Evolutionary conservation across 2,888 invertebrate genomes (phyloP), one percentile per base, ranked within the genome.

Genomic region (Cataglyphis livida): DNA sequence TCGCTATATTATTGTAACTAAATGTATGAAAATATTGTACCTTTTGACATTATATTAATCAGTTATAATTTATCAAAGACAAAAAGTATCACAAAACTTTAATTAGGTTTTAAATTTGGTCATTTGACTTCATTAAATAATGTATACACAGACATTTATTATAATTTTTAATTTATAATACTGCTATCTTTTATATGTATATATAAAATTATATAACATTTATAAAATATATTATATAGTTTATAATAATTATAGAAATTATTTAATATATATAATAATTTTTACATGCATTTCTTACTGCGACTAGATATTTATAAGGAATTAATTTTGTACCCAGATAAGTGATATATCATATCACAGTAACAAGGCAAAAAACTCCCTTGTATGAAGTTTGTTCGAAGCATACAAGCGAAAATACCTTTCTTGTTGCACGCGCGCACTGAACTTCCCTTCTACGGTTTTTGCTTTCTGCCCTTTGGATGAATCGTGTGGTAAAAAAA

Each of bases 401-500:
- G 18, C 12, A 32, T 9, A 44, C 12, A 32, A 68, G 21, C 68
- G 21, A 70, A 51, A 28, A 57, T 61, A 62, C n/a, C 21, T 81
- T 78, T 78, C 75, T 81, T 62, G 32, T 28, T 48, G 62, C 65
- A 74, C 82, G 70, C 83, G 73, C 41, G 44, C 32, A 41, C 70
- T 73, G 57, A 70, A 83, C 81, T 48, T 84, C 84, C 83, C 85
- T 85, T 57, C 83, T 41, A 64, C 61, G 62, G 54, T 82, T 81
- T 84, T 84, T 85, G 74, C 75, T 78, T 61, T 32, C 51, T 21
- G 65, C 32, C 54, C 65, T 70, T 57, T 21, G 81, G 70, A 86
- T 81, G 66, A 87, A 85, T 83, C 78, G 57, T 61, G 54, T 35
- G 65, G 41, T 62, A 82, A 88, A 89, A 90, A 81, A 88, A 89